These are phyloP conservation scores for Alauda arvensis DNA, from an alignment of 2,797 vertebrate species.

Conservation along the genomic window DNA sequence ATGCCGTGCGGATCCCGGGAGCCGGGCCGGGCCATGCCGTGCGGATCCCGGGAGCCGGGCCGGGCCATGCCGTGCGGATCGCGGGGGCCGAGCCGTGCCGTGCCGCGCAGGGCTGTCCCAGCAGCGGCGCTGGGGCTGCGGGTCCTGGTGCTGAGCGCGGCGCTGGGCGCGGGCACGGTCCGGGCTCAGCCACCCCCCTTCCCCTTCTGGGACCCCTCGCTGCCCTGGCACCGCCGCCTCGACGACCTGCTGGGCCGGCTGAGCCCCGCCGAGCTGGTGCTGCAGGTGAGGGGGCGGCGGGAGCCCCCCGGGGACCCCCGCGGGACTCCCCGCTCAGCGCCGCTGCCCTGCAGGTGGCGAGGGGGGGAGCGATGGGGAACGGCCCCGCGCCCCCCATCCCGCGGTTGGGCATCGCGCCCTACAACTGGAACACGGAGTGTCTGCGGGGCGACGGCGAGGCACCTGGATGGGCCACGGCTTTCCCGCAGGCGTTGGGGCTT, in stretches of 20 bases:
- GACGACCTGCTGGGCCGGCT: slow-evolving; percentile 57
- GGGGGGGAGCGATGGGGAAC: slow-evolving; percentile 51
- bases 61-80: not conserved
- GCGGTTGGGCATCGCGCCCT: slow-evolving; percentile 57
- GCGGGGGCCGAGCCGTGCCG: not conserved
- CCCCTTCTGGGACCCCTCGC: slow-evolving; percentile 46
- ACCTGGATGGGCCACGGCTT: slow-evolving; percentile 63
- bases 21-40: not conserved
- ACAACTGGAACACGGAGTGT: slow-evolving; percentile 70
- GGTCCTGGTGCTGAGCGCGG: not conserved
- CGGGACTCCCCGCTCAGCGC: not conserved
- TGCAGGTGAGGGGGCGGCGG: slow-evolving; percentile 49
- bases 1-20: not conserved
- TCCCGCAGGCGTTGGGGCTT: slow-evolving; percentile 64
- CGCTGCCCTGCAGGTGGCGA: slow-evolving; percentile 41
- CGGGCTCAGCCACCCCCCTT: not conserved
- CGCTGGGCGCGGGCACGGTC: not conserved
- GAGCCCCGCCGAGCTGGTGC: slow-evolving; percentile 60
- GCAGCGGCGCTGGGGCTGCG: slow-evolving; percentile 32
- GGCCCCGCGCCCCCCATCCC: slow-evolving; percentile 63
- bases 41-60: not conserved
- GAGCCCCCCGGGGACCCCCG: not conserved
- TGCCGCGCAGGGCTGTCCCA: not conserved
- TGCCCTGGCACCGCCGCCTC: slow-evolving; percentile 60
- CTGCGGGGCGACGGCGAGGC: slow-evolving; percentile 60